Conservation (phyloP, 2,797 vertebrate species). For the Hapalemur alaotrensis region DNA sequence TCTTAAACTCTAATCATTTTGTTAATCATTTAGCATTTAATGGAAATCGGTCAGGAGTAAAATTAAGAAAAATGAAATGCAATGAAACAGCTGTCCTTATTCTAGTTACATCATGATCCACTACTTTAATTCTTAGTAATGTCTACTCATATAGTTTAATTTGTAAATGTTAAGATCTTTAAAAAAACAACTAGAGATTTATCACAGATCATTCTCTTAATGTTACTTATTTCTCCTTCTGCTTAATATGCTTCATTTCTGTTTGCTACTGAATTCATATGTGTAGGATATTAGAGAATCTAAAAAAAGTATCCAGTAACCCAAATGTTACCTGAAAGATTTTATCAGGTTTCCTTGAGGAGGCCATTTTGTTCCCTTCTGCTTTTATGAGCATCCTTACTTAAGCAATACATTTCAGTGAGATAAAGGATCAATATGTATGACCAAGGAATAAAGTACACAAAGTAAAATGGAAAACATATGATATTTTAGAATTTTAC, state of each 20-base stretch:
- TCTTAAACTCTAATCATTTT: background rate
- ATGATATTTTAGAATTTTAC: background rate
- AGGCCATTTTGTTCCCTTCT: background rate
- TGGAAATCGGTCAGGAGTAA: background rate
- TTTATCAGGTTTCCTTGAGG: background rate
- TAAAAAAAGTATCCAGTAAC: background rate
- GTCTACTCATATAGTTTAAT: background rate
- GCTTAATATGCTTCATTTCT: background rate
- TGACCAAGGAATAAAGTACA: background rate
- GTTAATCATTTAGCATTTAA: slow-evolving; percentile 32
- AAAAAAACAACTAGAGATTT: background rate
- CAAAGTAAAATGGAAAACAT: background rate
- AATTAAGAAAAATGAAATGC: slow-evolving; percentile 24
- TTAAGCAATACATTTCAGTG: background rate
- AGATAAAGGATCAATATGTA: background rate
- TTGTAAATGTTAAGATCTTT: background rate
- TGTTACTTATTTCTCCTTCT: background rate
- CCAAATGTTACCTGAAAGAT: background rate
- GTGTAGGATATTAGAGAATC: background rate
- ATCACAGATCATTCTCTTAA: background rate
- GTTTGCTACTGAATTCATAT: background rate
- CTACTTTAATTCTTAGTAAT: slow-evolving; percentile 6
- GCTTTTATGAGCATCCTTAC: background rate
- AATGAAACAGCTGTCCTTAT: background rate
- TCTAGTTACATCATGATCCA: background rate